Conservation (phyloP, 2,888 invertebrate species). For the Fabriciana adippe region DNA sequence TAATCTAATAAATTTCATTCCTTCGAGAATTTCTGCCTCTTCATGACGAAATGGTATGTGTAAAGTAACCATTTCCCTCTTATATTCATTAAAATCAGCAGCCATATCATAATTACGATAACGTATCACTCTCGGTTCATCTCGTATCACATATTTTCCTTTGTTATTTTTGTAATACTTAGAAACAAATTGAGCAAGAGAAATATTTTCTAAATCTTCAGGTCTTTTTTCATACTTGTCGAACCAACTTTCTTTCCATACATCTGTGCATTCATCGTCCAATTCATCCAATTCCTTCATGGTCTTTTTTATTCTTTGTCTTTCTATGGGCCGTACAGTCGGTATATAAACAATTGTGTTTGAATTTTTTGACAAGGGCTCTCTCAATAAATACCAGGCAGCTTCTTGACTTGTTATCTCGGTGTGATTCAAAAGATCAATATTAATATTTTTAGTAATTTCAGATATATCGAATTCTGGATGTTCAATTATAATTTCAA, state of each 20-base stretch:
- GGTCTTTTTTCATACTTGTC: constrained; percentile 58
- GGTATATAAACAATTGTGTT: constrained; percentile 36
- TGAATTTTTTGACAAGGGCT: constrained; percentile 43
- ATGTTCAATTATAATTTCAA: constrained; percentile 47
- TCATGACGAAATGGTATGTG: constrained; percentile 38
- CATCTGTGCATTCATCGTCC: constrained; percentile 48
- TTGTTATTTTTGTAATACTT: constrained; percentile 25
- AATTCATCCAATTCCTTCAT: constrained; percentile 46
- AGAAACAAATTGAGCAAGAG: constrained; percentile 55
- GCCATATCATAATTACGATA: constrained; percentile 52
- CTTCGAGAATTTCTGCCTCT: constrained; percentile 30
- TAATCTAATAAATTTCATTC: constrained; percentile 36
- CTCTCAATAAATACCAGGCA: constrained; percentile 44
- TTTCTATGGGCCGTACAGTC: constrained; percentile 48
- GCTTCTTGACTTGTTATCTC: constrained; percentile 57
- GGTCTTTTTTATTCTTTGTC: constrained; percentile 50
- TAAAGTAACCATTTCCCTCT: constrained; percentile 44
- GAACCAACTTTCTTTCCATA: constrained; percentile 59
- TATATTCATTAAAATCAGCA: constrained; percentile 49
- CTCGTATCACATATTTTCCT: constrained; percentile 12
- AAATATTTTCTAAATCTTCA: constrained; percentile 45
- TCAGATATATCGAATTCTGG: constrained; percentile 45
- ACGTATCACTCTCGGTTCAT: constrained; percentile 25
- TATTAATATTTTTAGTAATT: constrained; percentile 39
- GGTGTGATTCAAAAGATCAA: constrained; percentile 37